These are phyloP conservation scores for Podargus strigoides DNA, from an alignment of 2,797 vertebrate species.

Conservation along the genomic window DNA sequence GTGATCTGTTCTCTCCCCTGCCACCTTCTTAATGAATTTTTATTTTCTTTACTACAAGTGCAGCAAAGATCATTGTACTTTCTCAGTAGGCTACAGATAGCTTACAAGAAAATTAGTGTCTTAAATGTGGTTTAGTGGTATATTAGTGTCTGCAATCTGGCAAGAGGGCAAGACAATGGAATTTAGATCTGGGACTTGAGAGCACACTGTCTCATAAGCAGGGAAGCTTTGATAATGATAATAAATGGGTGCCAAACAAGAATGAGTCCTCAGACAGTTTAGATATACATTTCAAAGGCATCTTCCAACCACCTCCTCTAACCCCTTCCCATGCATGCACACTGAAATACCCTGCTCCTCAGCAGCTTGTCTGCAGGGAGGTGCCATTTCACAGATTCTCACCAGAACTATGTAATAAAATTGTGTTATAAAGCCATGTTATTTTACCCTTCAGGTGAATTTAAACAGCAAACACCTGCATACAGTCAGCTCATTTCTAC, in stretches of 20 bases:
- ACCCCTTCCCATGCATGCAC: not conserved
- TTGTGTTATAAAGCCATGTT: fast-evolving
- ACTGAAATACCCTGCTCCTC: not conserved
- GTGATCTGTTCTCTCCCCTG: not conserved
- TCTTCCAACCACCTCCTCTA: not conserved
- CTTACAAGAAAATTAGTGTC: not conserved
- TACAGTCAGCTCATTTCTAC: not conserved
- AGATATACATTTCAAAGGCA: not conserved
- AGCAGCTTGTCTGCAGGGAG: not conserved
- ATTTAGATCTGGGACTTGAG: not conserved
- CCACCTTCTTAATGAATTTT: not conserved
- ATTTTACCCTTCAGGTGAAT: not conserved
- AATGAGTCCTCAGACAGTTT: not conserved
- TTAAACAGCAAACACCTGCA: not conserved
- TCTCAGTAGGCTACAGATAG: not conserved
- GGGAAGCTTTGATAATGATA: not conserved
- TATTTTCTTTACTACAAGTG: not conserved
- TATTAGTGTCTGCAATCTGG: not conserved
- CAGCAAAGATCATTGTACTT: not conserved
- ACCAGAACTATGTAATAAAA: not conserved
- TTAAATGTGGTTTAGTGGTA: not conserved
- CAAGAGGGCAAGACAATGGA: not conserved
- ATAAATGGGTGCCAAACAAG: not conserved
- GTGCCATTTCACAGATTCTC: not conserved
- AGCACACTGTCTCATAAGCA: not conserved